Percentiles rank a stretch among this genome's conserved stretches.
phyloP scores from a whole-genome alignment of 2,113 vertebrate species.

The Atractosteus spatula region DNA sequence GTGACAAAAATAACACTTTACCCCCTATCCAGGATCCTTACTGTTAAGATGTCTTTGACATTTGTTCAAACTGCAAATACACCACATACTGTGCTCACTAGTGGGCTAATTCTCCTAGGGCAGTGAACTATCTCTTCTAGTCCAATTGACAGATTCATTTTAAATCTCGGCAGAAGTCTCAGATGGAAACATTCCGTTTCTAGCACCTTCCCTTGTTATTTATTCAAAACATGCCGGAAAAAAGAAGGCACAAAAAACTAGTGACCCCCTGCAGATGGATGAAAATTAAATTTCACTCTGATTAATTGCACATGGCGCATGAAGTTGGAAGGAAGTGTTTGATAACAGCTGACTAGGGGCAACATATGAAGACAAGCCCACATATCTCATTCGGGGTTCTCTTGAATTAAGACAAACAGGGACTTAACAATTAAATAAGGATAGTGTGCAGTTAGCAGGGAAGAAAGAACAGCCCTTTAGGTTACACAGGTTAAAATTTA shows the following conservation, averaged over 20 bases:
- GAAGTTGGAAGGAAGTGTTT: constrained; percentile 4
- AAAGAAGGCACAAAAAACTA: not conserved
- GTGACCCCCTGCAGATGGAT: constrained; percentile 19
- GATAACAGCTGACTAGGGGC: constrained; percentile 3
- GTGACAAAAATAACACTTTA: too few relatives aligned
- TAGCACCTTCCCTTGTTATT: constrained; percentile 3
- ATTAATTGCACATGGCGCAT: constrained; percentile 27
- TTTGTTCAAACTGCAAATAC: too few relatives aligned
- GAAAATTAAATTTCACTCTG: constrained; percentile 30
- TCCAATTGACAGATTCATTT: constrained; percentile 30
- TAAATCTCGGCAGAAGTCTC: constrained; percentile 23
- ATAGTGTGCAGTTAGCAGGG: too few relatives aligned
- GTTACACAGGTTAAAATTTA: too few relatives aligned
- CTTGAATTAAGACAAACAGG: not conserved
- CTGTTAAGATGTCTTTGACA: too few relatives aligned
- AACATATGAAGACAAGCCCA: constrained; percentile 5
- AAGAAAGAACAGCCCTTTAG: too few relatives aligned
- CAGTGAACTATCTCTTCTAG: not conserved
- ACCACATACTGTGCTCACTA: too few relatives aligned
- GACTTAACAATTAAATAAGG: not conserved
- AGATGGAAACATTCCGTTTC: constrained; percentile 22
- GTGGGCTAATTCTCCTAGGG: too few relatives aligned
- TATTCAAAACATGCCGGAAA: constrained; percentile 15
- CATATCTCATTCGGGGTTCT: not conserved
- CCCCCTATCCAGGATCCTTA: too few relatives aligned